Conservation (phyloP, 2,797 vertebrate species). For the Stomatorhinus walkeri region DNA sequence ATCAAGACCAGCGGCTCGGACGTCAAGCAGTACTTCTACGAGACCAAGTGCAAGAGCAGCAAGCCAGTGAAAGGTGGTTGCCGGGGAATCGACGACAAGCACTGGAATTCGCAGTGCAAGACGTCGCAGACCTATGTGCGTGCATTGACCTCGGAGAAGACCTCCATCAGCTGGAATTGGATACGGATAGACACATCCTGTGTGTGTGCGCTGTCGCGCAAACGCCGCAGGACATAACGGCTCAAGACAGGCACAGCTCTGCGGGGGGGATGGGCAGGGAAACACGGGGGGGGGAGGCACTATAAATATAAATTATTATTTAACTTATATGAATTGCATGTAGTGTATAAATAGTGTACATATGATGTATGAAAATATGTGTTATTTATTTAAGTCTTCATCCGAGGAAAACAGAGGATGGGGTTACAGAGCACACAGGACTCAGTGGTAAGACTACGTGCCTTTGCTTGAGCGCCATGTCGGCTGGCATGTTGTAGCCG, state of each 20-base stretch:
- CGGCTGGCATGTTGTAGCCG: slow-evolving; percentile 40
- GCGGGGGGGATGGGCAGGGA: not conserved
- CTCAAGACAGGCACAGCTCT: slow-evolving; percentile 35
- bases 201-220: slow-evolving; percentile 87
- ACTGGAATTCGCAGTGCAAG: slow-evolving; percentile 99
- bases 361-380: slow-evolving; percentile 91
- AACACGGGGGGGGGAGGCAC: slow-evolving; percentile 32
- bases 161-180: slow-evolving; percentile 81
- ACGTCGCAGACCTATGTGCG: slow-evolving; percentile 87
- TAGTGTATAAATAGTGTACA: slow-evolving; percentile 98
- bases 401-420: slow-evolving; percentile 48
- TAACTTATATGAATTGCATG: slow-evolving; percentile 99
- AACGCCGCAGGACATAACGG: slow-evolving; percentile 78
- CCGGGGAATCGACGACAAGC: slow-evolving; percentile 91
- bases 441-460: slow-evolving; percentile 70
- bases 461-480: slow-evolving; percentile 63
- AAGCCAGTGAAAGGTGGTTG: slow-evolving; percentile 77
- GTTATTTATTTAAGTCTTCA: slow-evolving; percentile 96
- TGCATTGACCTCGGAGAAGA: slow-evolving; percentile 77
- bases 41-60: slow-evolving; percentile 78
- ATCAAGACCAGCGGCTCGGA: slow-evolving; percentile 72
- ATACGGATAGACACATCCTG: slow-evolving; percentile 98
- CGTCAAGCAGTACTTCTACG: slow-evolving; percentile 92
- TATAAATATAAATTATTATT: slow-evolving; percentile 99
- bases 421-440: slow-evolving; percentile 51